Evolutionary conservation across 1,140 invertebrate genomes (phyloP), one percentile per base, ranked within the genome.

Genomic region (Branchinecta lindahli): DNA sequence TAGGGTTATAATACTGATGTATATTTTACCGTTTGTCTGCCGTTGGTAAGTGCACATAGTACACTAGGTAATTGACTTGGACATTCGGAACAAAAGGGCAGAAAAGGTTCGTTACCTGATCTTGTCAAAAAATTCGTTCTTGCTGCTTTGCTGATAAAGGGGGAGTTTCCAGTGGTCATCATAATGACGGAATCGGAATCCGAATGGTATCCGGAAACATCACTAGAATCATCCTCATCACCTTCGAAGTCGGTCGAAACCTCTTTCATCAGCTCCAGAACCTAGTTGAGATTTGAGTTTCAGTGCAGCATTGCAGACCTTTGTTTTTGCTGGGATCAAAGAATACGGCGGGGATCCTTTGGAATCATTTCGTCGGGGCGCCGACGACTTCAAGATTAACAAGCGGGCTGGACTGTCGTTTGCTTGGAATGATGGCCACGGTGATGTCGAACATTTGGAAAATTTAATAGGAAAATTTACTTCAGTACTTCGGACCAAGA

Each of bases 191-290:
- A 84, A 74, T 90, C 89, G n/a, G 87, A 87, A 77, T 91, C 89
- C 0, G 87, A 88, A 75, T 91, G 89, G 75, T 91, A 91, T 44
- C 89, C 89, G 75, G 82, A 83, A 69, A 84, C 81, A 72, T 84
- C 83, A 74, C 81, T 82, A 20, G 80, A 81, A 68, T 82, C 81
- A 45, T 78, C 78, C 33, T 79, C 79, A 66, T 78, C 75, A 46
- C 66, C 66, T 7, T 74, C 71, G 0, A 73, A 73, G 67, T 74
- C 75, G 47, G 76, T 77, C 3, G 77, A 76, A 0, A 82, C 79
- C 74, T 75, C 82, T 73, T 82, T 84, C 86, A 92, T 91, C 76
- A 91, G 80, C 0, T 88, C 84, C 61, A 92, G 78, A 8, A 90
- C 86, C 52, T 89, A 72, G 0, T 71, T 70, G 65, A 72, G 9